Conservation (phyloP, 2,113 vertebrate genomes). For the Campylorhamphus procurvoides region DNA sequence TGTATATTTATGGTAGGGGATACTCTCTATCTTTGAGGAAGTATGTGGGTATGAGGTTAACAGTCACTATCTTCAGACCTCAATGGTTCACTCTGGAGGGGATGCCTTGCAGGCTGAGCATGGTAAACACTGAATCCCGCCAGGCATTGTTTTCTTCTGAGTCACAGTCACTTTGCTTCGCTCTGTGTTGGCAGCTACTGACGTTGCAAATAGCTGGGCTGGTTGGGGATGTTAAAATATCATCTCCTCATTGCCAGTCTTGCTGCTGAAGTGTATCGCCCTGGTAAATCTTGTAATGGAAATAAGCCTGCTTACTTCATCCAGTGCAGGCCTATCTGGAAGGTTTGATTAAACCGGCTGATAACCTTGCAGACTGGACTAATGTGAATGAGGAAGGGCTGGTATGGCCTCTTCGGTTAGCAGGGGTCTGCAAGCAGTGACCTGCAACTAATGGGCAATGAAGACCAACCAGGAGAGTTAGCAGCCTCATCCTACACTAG, state of each 20-base stretch:
- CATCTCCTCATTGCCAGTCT: neutral
- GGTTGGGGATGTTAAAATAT: neutral
- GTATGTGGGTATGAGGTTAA: neutral
- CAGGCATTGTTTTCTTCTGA: neutral
- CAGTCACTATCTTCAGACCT: neutral
- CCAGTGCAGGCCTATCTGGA: neutral
- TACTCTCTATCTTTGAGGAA: neutral
- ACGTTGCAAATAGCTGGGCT: neutral
- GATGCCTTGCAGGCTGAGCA: neutral
- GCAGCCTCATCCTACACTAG: neutral
- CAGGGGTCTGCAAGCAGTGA: neutral
- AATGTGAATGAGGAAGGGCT: neutral
- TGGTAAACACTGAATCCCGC: neutral
- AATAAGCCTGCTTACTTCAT: neutral
- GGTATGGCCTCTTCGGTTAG: neutral
- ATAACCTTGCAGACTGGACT: neutral
- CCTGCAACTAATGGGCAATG: neutral
- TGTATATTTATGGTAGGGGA: neutral
- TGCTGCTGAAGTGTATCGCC: neutral
- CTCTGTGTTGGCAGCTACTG: neutral
- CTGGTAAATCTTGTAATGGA: neutral
- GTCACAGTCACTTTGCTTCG: rapidly evolving
- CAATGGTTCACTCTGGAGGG: neutral
- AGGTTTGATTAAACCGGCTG: neutral
- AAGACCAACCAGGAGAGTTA: neutral